Percentiles rank a stretch among this genome's conserved stretches.
phyloP scores from a whole-genome alignment of 1,140 invertebrate genomes.

The Proctacanthus coquilletti region DNA sequence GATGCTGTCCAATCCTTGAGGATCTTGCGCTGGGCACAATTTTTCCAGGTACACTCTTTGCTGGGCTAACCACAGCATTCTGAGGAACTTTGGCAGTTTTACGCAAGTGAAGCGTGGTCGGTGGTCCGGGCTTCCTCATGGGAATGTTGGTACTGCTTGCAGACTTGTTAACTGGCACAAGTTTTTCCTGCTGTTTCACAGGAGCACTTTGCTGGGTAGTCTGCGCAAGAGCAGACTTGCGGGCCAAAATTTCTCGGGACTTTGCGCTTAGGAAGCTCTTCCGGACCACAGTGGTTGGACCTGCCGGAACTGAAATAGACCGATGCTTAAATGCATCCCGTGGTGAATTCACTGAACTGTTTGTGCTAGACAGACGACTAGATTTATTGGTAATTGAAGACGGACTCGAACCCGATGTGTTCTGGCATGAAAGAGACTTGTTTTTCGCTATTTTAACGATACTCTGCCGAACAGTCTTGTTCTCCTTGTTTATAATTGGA shows the following conservation, averaged over 20 bases:
- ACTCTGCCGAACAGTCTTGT: background rate
- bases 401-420: constrained; percentile 22
- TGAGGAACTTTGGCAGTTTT: too few relatives aligned
- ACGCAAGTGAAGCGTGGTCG: constrained; percentile 26
- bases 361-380: constrained; percentile 23
- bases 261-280: constrained; percentile 27
- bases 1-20: too few relatives aligned
- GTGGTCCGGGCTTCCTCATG: constrained; percentile 22
- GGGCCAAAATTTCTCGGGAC: constrained; percentile 26
- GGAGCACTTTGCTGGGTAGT: background rate
- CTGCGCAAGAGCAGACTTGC: constrained; percentile 3
- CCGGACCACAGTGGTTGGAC: constrained; percentile 2
- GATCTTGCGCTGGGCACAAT: too few relatives aligned
- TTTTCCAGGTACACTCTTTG: too few relatives aligned
- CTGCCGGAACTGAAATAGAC: constrained; percentile 21
- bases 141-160: constrained; percentile 11
- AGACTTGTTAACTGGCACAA: background rate
- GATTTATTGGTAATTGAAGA: constrained; percentile 27
- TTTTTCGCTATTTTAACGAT: background rate
- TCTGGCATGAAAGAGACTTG: background rate
- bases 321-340: constrained; percentile 23
- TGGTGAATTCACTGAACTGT: constrained; percentile 17
- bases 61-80: too few relatives aligned
- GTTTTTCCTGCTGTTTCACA: background rate
- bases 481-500: constrained; percentile 7